A percentile compares a stretch with the other conserved stretches of the same genome.
Evolutionary conservation across 1,140 invertebrate species (phyloP).

Genomic region (Drosophila grimshawi): DNA sequence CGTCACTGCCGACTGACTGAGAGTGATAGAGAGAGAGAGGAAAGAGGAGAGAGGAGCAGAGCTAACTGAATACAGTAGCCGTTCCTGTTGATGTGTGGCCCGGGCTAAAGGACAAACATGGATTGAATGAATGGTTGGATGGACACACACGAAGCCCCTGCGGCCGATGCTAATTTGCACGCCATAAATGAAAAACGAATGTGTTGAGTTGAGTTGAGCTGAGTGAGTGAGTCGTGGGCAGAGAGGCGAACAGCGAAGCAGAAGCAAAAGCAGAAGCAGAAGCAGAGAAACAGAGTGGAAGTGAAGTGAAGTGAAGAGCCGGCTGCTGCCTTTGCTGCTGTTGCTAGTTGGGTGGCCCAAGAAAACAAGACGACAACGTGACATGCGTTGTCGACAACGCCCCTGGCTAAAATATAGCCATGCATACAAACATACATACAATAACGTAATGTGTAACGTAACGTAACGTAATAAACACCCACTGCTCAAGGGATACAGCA

Average conservation of each 20-base stretch:
- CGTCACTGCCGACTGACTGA: not conserved
- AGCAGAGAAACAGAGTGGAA: constrained; percentile 4
- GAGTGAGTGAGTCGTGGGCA: not conserved
- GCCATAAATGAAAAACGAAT: constrained; percentile 82
- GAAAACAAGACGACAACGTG: constrained; percentile 31
- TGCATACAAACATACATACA: constrained; percentile 17
- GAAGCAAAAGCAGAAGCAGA: constrained; percentile 6
- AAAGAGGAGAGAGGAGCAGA: not conserved
- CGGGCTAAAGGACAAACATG: constrained; percentile 44
- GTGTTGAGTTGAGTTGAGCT: constrained; percentile 58
- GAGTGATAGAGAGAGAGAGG: constrained; percentile 1
- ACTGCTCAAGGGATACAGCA: not conserved
- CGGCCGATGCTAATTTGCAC: constrained; percentile 79
- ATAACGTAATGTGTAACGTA: constrained; percentile 16
- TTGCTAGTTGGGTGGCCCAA: constrained; percentile 50
- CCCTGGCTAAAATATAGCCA: constrained; percentile 28
- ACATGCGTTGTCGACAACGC: constrained; percentile 56
- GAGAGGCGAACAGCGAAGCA: not conserved
- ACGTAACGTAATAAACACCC: constrained; percentile 16
- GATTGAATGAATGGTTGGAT: too few species aligned
- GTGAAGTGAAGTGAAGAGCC: constrained; percentile 42
- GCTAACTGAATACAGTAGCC: constrained; percentile 31
- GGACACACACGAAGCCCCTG: constrained; percentile 75
- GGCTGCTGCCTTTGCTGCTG: constrained; percentile 24
- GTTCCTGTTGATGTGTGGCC: constrained; percentile 35